Base-by-base conservation (phyloP, 1,140 invertebrate species). In the Drosophila nasuta region DNA sequence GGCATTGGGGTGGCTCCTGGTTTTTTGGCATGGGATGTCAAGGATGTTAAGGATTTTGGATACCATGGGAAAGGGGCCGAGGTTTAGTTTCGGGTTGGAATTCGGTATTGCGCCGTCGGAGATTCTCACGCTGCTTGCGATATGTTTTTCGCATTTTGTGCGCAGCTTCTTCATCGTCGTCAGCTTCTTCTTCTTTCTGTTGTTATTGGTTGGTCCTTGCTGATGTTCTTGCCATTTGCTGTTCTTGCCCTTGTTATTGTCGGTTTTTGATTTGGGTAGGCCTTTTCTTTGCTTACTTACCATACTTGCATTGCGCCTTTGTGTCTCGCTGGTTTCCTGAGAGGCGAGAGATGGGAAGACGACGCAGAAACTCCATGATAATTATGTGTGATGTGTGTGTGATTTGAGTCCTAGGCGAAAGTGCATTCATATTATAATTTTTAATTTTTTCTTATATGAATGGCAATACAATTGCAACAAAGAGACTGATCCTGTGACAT, bases 371-470 rank as follows among this genome's bases (percentile, higher is more conserved):
- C 57, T 41, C 41, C 56, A 51, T 63, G 63, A 59, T 72, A 51
- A 72, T 62, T 7, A 35, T 41, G 15, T 13, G 3, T 20, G 20
- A 25, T 25, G 7, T 62, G 11, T 71, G 62, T 60, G 60, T 52
- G 30, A 72, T 62, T 70, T 63, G 63, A 75, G 70, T 59, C 57
- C 43, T 66, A 66, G 66, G 58, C 62, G 30, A 35, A 63, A 76
- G 13, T 86, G 82, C 83, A 86, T 88, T 86, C 79, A 49, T 81
- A 86, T 86, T 86, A 52, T 87, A 86, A 86, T 86, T 65, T 57
- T 17, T 3, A 38, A 46, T 73, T 33, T 59, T 65, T 13, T 49
- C n/a, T 48, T 2, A 54, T 5, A n/a, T 52, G 25, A 25, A 11
- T 28, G 15, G 45, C 45, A 46, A 30, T 62, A 10, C 25, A 66